A percentile compares a stretch with the other conserved stretches of the same genome.
Conservation (phyloP, 2,113 vertebrate genomes). For the Thinocorus orbignyianus region DNA sequence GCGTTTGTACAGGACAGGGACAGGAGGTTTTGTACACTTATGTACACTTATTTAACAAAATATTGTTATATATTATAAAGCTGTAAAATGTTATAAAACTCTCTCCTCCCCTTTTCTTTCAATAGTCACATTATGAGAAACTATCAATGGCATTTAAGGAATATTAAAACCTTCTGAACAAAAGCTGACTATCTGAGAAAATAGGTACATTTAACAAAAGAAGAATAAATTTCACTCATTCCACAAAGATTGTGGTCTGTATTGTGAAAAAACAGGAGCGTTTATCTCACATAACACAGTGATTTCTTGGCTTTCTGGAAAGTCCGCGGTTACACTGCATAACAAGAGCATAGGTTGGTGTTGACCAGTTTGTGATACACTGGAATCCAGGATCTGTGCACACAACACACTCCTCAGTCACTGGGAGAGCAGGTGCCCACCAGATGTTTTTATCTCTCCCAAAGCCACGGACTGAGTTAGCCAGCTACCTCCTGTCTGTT, state of each 20-base stretch:
- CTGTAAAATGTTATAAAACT: not conserved
- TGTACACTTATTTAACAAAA: no score
- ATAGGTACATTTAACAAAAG: not conserved
- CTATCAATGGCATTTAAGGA: not conserved
- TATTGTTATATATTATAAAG: not conserved
- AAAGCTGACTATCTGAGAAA: not conserved
- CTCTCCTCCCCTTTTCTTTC: rapidly evolving
- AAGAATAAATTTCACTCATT: not conserved
- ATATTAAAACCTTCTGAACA: not conserved
- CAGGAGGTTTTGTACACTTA: not conserved
- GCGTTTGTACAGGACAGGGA: not conserved
- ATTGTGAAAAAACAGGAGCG: not conserved
- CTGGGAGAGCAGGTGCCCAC: not conserved
- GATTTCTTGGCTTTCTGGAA: not conserved
- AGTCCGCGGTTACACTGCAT: not conserved
- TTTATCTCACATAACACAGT: not conserved
- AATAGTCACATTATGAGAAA: not conserved
- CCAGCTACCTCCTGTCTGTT: not conserved
- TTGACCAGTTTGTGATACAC: not conserved
- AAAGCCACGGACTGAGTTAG: not conserved
- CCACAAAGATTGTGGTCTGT: not conserved
- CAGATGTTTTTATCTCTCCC: not conserved
- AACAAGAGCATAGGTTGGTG: not conserved
- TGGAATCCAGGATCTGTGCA: not conserved
- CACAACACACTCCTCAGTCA: not conserved